Evolutionary conservation across 2,797 vertebrate species (phyloP), one percentile per base, ranked within the genome.

Genomic region (Myotis pilosus): DNA sequence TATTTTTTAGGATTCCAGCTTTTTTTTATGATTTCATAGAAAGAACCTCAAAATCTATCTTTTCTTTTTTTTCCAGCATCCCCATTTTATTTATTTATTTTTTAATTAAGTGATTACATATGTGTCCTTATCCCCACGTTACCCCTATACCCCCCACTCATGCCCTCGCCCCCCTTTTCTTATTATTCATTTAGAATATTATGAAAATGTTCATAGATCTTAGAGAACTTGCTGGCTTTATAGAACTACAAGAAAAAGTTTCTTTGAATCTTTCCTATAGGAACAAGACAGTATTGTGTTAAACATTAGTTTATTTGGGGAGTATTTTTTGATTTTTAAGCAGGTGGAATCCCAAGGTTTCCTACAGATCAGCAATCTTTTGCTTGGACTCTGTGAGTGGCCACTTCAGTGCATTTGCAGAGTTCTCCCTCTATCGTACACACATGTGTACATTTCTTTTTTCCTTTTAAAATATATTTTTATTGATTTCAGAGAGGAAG

Each of bases 171-270:
- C 41, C 41, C 41, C 60, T 75, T 86, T 95, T 84, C 76, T 92
- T 88, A 9, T 72, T 83, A 80, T 64, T 64, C 51, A 30, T 79
- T 92, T 95, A 75, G 60, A 94, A 60, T 68, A 79, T 92, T 94
- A 72, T 4, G 2, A 3, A 89, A 76, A 60, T 91, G 12, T 94
- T 80, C 44, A 53, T 22, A 89, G 49, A 91, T 64, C 30, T 69
- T 49, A 82, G 28, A 62, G 81, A 47, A 53, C n/a, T 79, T 78
- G 20, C 30, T 49, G 9, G 8, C 69, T 81, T 95, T 38, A 30
- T 74, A 68, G 17, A 80, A 55, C 22, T 69, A 81, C 17, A 78
- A 16, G 22, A 72, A 74, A 69, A 79, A 8, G 16, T 68, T 89
- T 89, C 55, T 90, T 91, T 66, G 44, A 92, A 36, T 53, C 57